A percentile compares a stretch with the other conserved stretches of the same genome.
Conservation (phyloP, 2,113 vertebrate species). For the Chitala chitala region DNA sequence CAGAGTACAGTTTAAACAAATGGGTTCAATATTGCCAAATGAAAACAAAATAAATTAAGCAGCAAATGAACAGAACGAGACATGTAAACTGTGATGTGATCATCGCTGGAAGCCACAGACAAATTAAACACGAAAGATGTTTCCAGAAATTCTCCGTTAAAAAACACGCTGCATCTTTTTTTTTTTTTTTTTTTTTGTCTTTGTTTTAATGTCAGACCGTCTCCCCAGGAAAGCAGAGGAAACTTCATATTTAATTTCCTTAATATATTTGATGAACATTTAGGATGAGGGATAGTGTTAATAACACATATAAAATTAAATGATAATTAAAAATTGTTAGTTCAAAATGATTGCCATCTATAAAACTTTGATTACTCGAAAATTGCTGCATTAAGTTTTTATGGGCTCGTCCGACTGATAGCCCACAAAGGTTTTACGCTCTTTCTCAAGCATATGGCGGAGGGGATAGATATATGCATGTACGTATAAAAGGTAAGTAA, state of each 20-base stretch:
- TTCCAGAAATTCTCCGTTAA: slow-evolving; percentile 9
- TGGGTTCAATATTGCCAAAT: slow-evolving; percentile 16
- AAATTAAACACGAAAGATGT: background rate
- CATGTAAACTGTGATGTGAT: slow-evolving; percentile 9
- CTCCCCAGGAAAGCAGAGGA: slow-evolving; percentile 1
- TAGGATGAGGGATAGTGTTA: slow-evolving; percentile 80
- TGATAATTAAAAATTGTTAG: slow-evolving; percentile 97
- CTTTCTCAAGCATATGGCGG: slow-evolving; percentile 60
- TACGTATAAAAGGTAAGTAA: background rate
- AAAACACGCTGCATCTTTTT: slow-evolving; percentile 15
- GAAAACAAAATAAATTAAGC: slow-evolving; percentile 16
- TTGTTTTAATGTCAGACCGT: slow-evolving; percentile 15
- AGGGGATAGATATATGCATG: background rate
- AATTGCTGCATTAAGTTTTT: slow-evolving; percentile 88
- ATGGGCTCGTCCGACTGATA: slow-evolving; percentile 89
- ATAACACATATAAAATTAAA: slow-evolving; percentile 92
- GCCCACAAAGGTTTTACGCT: slow-evolving; percentile 91
- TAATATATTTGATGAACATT: slow-evolving; percentile 64
- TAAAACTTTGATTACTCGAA: slow-evolving; percentile 98
- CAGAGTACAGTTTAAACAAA: slow-evolving; percentile 11
- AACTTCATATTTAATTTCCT: slow-evolving; percentile 59
- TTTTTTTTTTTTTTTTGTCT: slow-evolving; percentile 14
- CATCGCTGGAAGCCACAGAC: slow-evolving; percentile 1
- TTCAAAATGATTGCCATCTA: slow-evolving; percentile 92
- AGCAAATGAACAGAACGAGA: slow-evolving; percentile 18